A percentile compares a stretch with the other conserved stretches of the same genome.
phyloP scores from a whole-genome alignment of 2,888 invertebrate species.

The Pammene aurita region DNA sequence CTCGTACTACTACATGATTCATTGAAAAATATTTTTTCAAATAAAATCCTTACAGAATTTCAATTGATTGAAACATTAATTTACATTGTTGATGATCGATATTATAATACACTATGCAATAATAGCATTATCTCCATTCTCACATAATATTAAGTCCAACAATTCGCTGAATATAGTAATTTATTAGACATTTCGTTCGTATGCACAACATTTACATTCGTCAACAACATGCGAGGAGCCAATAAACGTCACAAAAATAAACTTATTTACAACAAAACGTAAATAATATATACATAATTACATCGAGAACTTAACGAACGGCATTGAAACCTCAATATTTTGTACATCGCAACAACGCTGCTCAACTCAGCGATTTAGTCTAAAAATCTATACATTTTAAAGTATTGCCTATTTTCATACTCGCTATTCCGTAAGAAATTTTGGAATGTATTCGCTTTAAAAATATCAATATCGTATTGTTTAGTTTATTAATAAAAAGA shows the following conservation, averaged over 20 bases:
- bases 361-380: slow-evolving; percentile 40
- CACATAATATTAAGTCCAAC: slow-evolving; percentile 18
- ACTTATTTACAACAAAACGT: slow-evolving; percentile 37
- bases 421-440: slow-evolving; percentile 54
- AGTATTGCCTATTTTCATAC: slow-evolving; percentile 34
- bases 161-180: slow-evolving; percentile 17
- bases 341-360: slow-evolving; percentile 48
- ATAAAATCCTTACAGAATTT: no score
- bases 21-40: no score
- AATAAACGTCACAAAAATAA: slow-evolving; percentile 34
- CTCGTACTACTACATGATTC: no score
- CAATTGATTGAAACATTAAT: not conserved
- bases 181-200: slow-evolving; percentile 15
- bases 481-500: slow-evolving; percentile 43
- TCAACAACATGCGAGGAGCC: slow-evolving; percentile 24
- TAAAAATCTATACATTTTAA: slow-evolving; percentile 40
- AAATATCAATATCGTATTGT: slow-evolving; percentile 46
- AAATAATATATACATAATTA: slow-evolving; percentile 44
- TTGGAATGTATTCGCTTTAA: slow-evolving; percentile 64
- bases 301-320: slow-evolving; percentile 31
- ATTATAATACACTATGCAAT: not conserved
- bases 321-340: slow-evolving; percentile 45
- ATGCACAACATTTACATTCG: slow-evolving; percentile 15
- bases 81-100: not conserved
- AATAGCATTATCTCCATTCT: slow-evolving; percentile 14